phyloP scores from a whole-genome alignment of 2,113 vertebrate species.

The Rhinopithecus roxellana region DNA sequence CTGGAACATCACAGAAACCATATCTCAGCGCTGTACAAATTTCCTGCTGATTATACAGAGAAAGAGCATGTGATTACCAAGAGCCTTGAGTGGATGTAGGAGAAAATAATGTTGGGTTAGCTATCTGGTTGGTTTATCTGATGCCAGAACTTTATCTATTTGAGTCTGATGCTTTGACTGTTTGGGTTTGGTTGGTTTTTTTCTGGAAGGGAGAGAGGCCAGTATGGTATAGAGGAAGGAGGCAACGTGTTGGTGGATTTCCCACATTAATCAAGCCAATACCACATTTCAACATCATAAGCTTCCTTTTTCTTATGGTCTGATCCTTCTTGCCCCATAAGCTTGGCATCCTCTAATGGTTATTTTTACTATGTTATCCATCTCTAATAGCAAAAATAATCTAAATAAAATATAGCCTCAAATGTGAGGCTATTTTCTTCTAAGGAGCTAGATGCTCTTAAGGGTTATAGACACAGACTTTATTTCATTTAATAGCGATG shows the following conservation, averaged over 20 bases:
- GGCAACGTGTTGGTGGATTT: not conserved
- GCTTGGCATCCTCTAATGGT: not conserved
- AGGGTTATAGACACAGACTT: not conserved
- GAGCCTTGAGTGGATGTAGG: not conserved
- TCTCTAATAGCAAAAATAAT: not conserved
- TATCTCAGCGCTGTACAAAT: not conserved
- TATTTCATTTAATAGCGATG: not conserved
- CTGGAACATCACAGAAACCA: not conserved
- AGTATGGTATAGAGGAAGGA: not conserved
- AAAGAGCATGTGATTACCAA: not conserved
- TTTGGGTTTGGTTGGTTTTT: not conserved
- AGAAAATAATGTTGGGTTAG: not conserved
- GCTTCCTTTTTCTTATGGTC: not conserved
- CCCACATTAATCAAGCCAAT: not conserved
- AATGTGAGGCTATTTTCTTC: not conserved
- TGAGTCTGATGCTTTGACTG: not conserved
- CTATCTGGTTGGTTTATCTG: not conserved
- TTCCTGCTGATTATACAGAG: not conserved
- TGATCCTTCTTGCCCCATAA: not conserved
- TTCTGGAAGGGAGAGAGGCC: not conserved
- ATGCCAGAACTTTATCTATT: not conserved
- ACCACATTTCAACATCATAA: not conserved
- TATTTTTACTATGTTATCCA: not conserved
- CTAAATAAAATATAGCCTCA: not conserved
- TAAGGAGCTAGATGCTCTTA: not conserved